These are phyloP conservation scores for Mus spicilegus DNA, from an alignment of 2,113 vertebrate species.

Conservation along the genomic window DNA sequence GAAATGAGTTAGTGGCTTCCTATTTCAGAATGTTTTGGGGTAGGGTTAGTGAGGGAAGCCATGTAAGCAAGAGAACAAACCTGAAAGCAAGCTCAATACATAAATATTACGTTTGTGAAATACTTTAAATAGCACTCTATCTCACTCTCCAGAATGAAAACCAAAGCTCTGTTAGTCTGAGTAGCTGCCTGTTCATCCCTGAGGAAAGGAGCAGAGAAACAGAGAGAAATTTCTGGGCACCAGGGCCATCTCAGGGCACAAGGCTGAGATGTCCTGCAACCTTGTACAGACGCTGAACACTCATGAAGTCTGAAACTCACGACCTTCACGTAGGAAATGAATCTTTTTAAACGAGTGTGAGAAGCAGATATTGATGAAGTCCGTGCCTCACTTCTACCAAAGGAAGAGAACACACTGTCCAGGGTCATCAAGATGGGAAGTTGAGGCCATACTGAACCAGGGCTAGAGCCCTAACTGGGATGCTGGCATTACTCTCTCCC, in stretches of 20 bases:
- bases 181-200: not conserved
- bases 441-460: constrained; percentile 71
- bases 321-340: not conserved
- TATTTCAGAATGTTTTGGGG: not conserved
- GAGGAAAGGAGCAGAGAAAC: not conserved
- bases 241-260: not conserved
- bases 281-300: not conserved
- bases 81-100: not conserved
- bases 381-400: not conserved
- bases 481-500: constrained; percentile 63
- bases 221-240: not conserved
- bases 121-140: not conserved
- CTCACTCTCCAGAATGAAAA: not conserved
- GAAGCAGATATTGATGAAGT: not conserved
- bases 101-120: not conserved
- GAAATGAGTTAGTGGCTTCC: not conserved
- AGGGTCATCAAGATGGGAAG: constrained; percentile 68
- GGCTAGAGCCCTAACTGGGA: constrained; percentile 67
- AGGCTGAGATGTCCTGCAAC: not conserved
- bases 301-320: not conserved
- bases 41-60: not conserved
- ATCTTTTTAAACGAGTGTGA: not conserved
- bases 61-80: not conserved
- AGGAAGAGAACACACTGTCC: not conserved
- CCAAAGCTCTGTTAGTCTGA: not conserved